Conservation (phyloP, 2,888 invertebrate species). For the Eurois occulta region DNA sequence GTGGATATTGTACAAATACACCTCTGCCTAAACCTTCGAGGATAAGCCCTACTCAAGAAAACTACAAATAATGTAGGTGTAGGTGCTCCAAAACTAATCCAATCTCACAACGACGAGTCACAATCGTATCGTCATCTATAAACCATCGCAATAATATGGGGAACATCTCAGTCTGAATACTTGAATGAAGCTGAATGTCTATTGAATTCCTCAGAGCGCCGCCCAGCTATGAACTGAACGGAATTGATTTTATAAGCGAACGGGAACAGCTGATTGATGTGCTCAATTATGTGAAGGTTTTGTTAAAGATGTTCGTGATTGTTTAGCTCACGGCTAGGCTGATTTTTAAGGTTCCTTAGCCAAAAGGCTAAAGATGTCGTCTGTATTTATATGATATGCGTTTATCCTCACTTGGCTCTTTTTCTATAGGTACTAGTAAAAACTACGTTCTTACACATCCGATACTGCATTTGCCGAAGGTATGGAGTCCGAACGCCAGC, state of each 20-base stretch:
- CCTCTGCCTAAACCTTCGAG: background rate
- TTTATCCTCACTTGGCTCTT: background rate
- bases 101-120: background rate
- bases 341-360: background rate
- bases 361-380: background rate
- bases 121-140: constrained; percentile 45
- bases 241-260: constrained; percentile 58
- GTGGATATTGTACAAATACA: background rate
- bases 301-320: constrained; percentile 16
- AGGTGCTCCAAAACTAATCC: background rate
- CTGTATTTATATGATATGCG: too few relatives aligned
- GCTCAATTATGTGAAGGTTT: constrained; percentile 5
- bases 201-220: constrained; percentile 46
- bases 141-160: constrained; percentile 42
- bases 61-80: background rate
- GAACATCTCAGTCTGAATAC: constrained; percentile 48
- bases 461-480: background rate
- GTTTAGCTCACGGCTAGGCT: background rate
- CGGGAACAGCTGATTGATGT: constrained; percentile 24
- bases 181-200: constrained; percentile 51
- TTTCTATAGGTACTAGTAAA: background rate
- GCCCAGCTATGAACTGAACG: constrained; percentile 45
- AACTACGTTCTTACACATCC: background rate
- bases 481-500: background rate
- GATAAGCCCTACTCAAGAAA: background rate